A percentile compares a stretch with the other conserved stretches of the same genome.
These are phyloP conservation scores for Montipora efflorescens DNA, from an alignment of 64 coral and sea anemone genomes.

Conservation along the genomic window DNA sequence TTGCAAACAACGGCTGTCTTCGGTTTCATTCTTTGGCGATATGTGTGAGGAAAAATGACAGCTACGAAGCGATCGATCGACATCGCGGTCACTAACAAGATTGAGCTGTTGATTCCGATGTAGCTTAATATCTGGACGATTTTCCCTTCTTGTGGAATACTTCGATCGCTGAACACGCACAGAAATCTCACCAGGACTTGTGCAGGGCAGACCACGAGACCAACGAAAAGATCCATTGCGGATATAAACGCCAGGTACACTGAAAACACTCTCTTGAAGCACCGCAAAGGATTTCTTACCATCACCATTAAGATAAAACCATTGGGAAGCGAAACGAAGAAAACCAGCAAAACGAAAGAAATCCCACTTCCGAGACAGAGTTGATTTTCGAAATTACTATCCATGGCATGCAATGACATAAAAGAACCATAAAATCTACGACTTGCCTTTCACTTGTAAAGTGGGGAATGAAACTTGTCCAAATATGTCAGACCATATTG, in stretches of 20 bases:
- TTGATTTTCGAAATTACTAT: background rate
- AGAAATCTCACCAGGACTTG: background rate
- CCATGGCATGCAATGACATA: no score
- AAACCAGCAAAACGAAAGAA: background rate
- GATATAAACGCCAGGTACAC: background rate
- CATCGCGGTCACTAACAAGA: background rate
- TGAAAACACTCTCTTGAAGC: conserved; percentile 4
- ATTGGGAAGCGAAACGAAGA: background rate
- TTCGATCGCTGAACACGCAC: background rate
- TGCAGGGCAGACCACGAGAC: background rate
- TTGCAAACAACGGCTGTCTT: background rate
- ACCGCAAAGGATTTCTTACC: conserved; percentile 4
- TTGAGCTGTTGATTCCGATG: conserved; percentile 24
- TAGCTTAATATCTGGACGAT: background rate
- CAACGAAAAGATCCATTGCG: background rate
- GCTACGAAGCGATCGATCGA: conserved; percentile 9
- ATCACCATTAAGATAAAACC: background rate
- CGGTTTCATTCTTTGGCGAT: background rate
- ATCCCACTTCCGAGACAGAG: conserved; percentile 11
- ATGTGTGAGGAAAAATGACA: background rate
- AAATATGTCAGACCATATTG: no score
- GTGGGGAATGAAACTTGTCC: no score
- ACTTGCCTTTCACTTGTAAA: no score
- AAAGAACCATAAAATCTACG: no score
- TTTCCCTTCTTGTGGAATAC: background rate